Conservation (phyloP, 2,797 vertebrate genomes). For the Silurus aristotelis region DNA sequence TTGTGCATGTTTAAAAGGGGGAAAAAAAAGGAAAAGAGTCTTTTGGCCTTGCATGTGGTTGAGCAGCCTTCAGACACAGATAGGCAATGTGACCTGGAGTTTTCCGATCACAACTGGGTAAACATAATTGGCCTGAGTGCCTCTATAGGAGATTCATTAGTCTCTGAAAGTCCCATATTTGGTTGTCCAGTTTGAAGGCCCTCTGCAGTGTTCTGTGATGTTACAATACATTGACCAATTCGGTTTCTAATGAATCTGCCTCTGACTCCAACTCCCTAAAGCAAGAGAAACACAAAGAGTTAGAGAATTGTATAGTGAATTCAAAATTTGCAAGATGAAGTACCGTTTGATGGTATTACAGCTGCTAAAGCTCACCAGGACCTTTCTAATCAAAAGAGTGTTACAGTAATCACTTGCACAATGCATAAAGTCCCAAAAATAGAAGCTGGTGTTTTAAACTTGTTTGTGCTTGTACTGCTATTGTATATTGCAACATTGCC, state of each 20-base stretch:
- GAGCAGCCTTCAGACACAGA: constrained; percentile 13
- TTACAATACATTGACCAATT: constrained; percentile 70
- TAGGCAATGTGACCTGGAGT: constrained; percentile 34
- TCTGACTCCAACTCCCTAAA: constrained; percentile 82
- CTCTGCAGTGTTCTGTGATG: constrained; percentile 42
- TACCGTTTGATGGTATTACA: not conserved
- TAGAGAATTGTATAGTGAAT: not conserved
- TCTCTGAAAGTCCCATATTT: constrained; percentile 55
- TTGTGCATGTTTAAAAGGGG: constrained; percentile 54
- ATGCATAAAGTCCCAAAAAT: not conserved
- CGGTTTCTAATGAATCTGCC: constrained; percentile 79
- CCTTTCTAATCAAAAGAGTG: not conserved
- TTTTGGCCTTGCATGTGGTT: constrained; percentile 17
- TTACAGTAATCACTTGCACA: not conserved
- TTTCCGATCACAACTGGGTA: constrained; percentile 24
- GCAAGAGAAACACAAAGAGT: constrained; percentile 22
- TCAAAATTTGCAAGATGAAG: not conserved
- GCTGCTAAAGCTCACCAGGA: not conserved
- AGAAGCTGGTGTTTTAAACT: no score
- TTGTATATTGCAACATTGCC: not conserved
- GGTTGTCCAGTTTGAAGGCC: constrained; percentile 50
- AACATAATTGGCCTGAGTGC: constrained; percentile 55
- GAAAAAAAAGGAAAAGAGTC: not conserved
- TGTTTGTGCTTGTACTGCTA: not conserved
- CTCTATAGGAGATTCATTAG: constrained; percentile 47